Percentiles rank a stretch among this genome's conserved stretches.
phyloP scores from a whole-genome alignment of 2,797 vertebrate species.

The Molothrus aeneus region DNA sequence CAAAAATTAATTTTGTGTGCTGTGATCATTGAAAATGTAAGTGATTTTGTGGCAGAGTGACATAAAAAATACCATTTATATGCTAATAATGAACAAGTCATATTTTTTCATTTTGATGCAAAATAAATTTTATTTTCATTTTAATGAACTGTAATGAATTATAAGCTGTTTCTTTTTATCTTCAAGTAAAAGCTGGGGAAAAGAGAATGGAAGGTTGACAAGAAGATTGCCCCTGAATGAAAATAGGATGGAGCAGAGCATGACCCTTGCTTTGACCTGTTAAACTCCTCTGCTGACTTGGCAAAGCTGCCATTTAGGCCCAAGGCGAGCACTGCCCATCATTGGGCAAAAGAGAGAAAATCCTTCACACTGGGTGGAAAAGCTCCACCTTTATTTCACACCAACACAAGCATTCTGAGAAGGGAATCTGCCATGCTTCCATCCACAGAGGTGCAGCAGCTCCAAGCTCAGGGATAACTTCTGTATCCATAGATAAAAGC shows the following conservation, averaged over 20 bases:
- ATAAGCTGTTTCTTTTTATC: constrained; percentile 72
- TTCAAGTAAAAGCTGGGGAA: constrained; percentile 62
- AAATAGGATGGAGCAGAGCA: background rate
- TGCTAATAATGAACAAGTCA: constrained; percentile 82
- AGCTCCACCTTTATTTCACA: background rate
- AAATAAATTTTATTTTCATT: constrained; percentile 81
- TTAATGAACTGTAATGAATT: constrained; percentile 81
- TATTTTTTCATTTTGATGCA: constrained; percentile 80
- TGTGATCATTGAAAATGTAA: constrained; percentile 83
- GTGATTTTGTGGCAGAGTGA: constrained; percentile 80
- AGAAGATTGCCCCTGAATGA: constrained; percentile 4
- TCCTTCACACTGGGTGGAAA: background rate
- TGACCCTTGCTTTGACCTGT: background rate
- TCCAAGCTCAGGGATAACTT: background rate
- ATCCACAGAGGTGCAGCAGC: accelerated
- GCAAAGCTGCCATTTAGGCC: background rate
- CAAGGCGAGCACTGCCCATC: background rate
- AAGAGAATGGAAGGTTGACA: constrained; percentile 47
- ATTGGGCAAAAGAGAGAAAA: background rate
- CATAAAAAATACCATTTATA: constrained; percentile 86
- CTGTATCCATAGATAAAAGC: background rate
- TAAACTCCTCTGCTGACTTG: background rate
- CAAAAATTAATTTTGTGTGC: constrained; percentile 87
- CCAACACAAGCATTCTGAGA: background rate
- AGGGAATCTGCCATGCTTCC: accelerated